Conservation (phyloP, 1,140 invertebrate genomes). For the Drosophila subpulchrella region DNA sequence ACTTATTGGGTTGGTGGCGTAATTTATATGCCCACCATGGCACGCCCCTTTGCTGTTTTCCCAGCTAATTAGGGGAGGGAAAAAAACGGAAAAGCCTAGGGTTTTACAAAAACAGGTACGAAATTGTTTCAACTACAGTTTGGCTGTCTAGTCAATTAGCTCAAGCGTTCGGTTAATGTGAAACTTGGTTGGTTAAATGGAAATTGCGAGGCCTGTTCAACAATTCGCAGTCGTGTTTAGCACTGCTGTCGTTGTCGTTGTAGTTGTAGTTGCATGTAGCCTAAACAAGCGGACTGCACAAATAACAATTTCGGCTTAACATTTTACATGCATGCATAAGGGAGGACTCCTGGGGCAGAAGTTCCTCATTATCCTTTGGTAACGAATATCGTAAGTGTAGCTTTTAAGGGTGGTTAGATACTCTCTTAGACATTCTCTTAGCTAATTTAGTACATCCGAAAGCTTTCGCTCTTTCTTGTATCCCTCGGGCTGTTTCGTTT, state of each 20-base stretch:
- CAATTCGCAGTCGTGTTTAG: slow-evolving; percentile 60
- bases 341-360: slow-evolving; percentile 15
- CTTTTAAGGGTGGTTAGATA: slow-evolving; percentile 26
- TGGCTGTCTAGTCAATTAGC: slow-evolving; percentile 69
- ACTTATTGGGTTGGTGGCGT: slow-evolving; percentile 51
- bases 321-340: slow-evolving; percentile 60
- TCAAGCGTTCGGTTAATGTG: slow-evolving; percentile 55
- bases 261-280: slow-evolving; percentile 56
- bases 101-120: slow-evolving; percentile 5
- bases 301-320: slow-evolving; percentile 78
- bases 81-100: neutral
- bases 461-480: slow-evolving; percentile 29
- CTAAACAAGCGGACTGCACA: slow-evolving; percentile 68
- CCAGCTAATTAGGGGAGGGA: slow-evolving; percentile 53
- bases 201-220: slow-evolving; percentile 73
- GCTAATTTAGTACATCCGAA: slow-evolving; percentile 56
- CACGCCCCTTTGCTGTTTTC: slow-evolving; percentile 60
- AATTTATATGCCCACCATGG: slow-evolving; percentile 32
- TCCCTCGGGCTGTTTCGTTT: slow-evolving; percentile 3
- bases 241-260: slow-evolving; percentile 40
- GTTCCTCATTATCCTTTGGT: neutral
- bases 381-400: slow-evolving; percentile 58
- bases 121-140: slow-evolving; percentile 36
- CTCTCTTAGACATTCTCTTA: slow-evolving; percentile 32
- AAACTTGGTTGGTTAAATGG: slow-evolving; percentile 53